Evolutionary conservation across 2,113 vertebrate genomes (phyloP).

Genomic region (Ailuropoda melanoleuca): DNA sequence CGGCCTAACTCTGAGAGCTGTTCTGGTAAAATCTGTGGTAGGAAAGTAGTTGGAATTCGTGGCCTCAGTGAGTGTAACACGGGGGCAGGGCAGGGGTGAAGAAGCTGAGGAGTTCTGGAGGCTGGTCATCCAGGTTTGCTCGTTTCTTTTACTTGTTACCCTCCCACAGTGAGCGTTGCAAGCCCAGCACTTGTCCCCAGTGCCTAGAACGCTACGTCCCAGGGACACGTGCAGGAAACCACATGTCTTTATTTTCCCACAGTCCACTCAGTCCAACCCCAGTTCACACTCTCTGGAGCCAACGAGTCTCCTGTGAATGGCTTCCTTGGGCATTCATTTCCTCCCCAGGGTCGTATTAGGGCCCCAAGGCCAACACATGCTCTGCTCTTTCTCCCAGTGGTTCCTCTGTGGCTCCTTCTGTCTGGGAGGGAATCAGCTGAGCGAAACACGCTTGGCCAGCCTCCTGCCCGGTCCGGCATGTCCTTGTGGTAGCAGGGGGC

Average conservation of each 20-base stretch:
- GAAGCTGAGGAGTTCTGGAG: background rate
- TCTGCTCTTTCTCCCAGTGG: background rate
- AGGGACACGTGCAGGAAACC: background rate
- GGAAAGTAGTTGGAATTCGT: no score
- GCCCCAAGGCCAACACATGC: background rate
- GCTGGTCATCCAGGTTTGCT: no score
- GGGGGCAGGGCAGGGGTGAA: no score
- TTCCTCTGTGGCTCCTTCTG: background rate
- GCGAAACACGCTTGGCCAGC: background rate
- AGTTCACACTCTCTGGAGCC: background rate
- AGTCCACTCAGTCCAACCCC: background rate
- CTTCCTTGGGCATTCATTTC: background rate
- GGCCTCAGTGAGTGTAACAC: no score
- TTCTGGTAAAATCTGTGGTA: background rate
- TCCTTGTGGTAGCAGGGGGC: background rate
- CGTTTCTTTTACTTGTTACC: background rate
- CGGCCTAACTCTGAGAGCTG: background rate
- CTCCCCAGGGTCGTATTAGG: background rate
- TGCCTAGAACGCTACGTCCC: no score
- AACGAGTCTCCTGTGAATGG: background rate
- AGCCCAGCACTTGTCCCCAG: background rate
- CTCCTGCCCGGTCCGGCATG: background rate
- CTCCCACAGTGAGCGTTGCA: background rate
- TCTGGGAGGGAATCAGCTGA: background rate
- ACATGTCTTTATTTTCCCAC: background rate